phyloP scores from a whole-genome alignment of 2,797 vertebrate genomes.

The Tachyglossus aculeatus region DNA sequence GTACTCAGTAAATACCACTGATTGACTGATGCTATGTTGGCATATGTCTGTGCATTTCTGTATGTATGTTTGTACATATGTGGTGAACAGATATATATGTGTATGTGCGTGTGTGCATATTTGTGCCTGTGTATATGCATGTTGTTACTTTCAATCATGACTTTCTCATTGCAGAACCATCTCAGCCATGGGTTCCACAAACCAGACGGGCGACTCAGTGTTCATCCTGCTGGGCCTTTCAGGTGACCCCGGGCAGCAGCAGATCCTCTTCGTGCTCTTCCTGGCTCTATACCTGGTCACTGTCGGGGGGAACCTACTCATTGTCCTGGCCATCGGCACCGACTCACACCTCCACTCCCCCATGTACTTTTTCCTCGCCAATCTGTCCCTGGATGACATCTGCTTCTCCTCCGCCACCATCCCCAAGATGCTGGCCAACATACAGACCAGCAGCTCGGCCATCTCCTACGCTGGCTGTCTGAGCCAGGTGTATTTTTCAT shows the following conservation, averaged over 20 bases:
- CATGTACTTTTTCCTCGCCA: constrained; percentile 53
- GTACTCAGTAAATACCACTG: too few species aligned
- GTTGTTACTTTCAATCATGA: too few species aligned
- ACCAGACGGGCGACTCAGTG: constrained; percentile 19
- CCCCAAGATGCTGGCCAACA: constrained; percentile 31
- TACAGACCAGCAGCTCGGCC: not conserved
- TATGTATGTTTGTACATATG: too few species aligned
- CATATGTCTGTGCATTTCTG: too few species aligned
- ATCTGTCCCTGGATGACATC: constrained; percentile 30
- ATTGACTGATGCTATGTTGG: too few species aligned
- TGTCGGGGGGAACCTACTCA: constrained; percentile 29
- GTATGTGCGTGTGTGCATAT: too few species aligned
- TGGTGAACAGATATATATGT: too few species aligned
- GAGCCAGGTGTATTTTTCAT: constrained; percentile 33
- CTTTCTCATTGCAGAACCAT: too few species aligned
- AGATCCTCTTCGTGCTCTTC: constrained; percentile 33
- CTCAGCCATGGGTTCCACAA: constrained; percentile 19
- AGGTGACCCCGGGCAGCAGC: constrained; percentile 6
- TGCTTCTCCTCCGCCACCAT: constrained; percentile 38
- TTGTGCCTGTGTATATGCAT: too few species aligned
- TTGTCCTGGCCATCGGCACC: constrained; percentile 23
- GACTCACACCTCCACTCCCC: constrained; percentile 27
- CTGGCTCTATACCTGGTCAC: constrained; percentile 45
- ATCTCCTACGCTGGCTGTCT: constrained; percentile 34
- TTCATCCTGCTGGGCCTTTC: constrained; percentile 41